Conservation (phyloP, 2,797 vertebrate species). For the Hydrocynus forskahlii region DNA sequence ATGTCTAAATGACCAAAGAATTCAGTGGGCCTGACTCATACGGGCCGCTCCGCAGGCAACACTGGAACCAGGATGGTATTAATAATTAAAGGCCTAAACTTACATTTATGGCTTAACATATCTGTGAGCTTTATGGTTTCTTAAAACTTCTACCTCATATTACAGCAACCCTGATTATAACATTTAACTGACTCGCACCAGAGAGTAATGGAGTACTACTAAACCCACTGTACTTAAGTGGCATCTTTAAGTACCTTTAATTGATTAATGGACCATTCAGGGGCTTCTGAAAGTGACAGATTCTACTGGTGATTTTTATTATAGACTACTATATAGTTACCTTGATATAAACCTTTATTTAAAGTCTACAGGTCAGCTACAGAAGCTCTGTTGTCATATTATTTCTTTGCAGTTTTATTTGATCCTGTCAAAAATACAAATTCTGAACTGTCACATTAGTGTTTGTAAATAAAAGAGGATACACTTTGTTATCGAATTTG, state of each 20-base stretch:
- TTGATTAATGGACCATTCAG: background rate
- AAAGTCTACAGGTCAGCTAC: no score
- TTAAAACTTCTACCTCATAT: background rate
- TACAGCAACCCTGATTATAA: background rate
- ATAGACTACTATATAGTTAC: no score
- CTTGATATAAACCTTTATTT: no score
- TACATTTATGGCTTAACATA: background rate
- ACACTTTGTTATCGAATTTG: no score
- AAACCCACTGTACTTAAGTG: background rate
- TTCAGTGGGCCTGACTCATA: constrained; percentile 10
- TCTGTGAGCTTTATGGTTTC: background rate
- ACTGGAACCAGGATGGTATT: background rate
- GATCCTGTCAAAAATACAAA: no score
- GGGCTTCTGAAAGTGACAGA: background rate
- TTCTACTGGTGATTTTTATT: background rate
- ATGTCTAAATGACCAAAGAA: constrained; percentile 48
- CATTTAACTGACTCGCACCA: background rate
- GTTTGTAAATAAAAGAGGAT: no score
- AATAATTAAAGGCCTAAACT: background rate
- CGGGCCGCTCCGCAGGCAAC: background rate
- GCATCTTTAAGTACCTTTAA: background rate
- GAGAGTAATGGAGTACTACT: background rate
- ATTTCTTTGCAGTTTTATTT: no score
- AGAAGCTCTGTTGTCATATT: no score
- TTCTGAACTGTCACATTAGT: no score